Evolutionary conservation across 2,888 invertebrate species (phyloP).

Genomic region (Perizoma flavofasciatum): DNA sequence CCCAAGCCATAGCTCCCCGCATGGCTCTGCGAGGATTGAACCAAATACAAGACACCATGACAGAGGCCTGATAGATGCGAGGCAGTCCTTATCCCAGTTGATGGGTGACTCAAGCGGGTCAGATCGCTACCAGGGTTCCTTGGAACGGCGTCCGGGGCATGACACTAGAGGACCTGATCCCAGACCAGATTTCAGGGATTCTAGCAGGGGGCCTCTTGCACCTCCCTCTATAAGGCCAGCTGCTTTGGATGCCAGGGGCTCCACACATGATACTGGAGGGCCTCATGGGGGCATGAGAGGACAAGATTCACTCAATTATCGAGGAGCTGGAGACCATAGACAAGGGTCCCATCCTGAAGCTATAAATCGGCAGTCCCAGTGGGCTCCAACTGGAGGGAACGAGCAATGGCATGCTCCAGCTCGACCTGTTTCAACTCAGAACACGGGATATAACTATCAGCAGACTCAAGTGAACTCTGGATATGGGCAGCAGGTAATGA

Average conservation of each 20-base stretch:
- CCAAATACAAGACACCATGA: constrained; percentile 6
- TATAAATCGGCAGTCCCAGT: constrained; percentile 35
- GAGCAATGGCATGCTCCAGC: constrained; percentile 27
- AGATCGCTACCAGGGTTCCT: constrained; percentile 8
- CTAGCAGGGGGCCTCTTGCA: neutral
- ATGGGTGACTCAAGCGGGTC: constrained; percentile 6
- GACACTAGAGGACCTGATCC: neutral
- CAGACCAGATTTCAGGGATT: constrained; percentile 13
- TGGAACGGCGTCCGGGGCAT: neutral
- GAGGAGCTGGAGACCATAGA: constrained; percentile 4
- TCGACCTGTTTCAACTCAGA: constrained; percentile 38
- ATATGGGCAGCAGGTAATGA: constrained; percentile 48
- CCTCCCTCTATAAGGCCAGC: neutral
- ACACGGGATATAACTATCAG: constrained; percentile 28
- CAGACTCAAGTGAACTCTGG: constrained; percentile 28
- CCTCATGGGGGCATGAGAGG: constrained; percentile 3
- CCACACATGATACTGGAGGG: neutral
- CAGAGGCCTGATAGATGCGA: neutral
- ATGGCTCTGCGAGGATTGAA: constrained; percentile 1
- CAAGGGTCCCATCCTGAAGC: constrained; percentile 2
- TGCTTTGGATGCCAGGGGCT: no score
- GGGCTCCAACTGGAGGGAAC: constrained; percentile 35
- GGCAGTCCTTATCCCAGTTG: constrained; percentile 5
- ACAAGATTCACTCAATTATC: constrained; percentile 2
- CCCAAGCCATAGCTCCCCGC: constrained; percentile 6